These are phyloP conservation scores for Cariama cristata DNA, from an alignment of 2,113 vertebrate genomes.

Conservation along the genomic window DNA sequence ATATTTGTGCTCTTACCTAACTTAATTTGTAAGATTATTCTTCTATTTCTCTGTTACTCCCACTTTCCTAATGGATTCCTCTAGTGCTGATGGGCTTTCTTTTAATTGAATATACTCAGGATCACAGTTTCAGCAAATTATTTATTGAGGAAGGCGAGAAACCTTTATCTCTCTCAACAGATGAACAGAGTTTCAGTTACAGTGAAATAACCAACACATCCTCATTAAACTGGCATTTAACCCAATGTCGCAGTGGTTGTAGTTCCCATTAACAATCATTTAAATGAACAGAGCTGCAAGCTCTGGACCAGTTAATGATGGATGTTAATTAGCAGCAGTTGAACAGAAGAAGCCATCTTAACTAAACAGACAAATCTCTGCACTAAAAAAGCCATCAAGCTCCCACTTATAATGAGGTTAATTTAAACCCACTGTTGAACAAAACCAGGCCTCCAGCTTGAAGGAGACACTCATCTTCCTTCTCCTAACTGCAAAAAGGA, in stretches of 20 bases:
- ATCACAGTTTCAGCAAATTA: slow-evolving; percentile 46
- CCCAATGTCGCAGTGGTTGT: not conserved
- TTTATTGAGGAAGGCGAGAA: slow-evolving; percentile 23
- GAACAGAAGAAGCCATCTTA: slow-evolving; percentile 60
- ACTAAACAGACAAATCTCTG: slow-evolving; percentile 44
- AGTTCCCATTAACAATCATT: slow-evolving; percentile 52
- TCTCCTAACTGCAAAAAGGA: not conserved
- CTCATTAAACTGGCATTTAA: slow-evolving; percentile 69
- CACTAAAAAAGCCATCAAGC: slow-evolving; percentile 56
- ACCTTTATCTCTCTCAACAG: not conserved
- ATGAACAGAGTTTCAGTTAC: slow-evolving; percentile 24
- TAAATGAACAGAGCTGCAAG: slow-evolving; percentile 53
- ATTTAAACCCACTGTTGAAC: slow-evolving; percentile 66
- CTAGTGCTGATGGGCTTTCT: not conserved
- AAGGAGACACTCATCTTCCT: slow-evolving; percentile 2
- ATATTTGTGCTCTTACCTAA: not conserved
- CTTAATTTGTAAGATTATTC: slow-evolving; percentile 15
- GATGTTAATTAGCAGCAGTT: slow-evolving; percentile 65
- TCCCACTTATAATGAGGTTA: slow-evolving; percentile 53
- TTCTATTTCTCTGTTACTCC: not conserved
- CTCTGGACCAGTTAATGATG: slow-evolving; percentile 55
- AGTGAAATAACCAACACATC: slow-evolving; percentile 35
- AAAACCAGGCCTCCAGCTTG: slow-evolving; percentile 35
- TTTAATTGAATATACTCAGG: slow-evolving; percentile 14
- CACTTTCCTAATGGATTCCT: slow-evolving; percentile 4